phyloP scores from a whole-genome alignment of 2,113 vertebrate species.

The Marmota monax region DNA sequence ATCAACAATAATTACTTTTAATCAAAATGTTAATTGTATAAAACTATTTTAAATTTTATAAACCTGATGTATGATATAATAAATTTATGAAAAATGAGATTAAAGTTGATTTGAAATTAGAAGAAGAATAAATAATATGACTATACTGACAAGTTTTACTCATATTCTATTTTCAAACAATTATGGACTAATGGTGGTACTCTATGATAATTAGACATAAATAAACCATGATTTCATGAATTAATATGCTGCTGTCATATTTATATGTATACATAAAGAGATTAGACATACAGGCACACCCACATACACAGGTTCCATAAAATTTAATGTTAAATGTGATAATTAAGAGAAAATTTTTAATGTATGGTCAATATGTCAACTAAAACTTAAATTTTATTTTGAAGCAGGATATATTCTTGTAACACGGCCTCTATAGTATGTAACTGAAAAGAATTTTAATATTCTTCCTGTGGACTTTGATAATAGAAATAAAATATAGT shows the following conservation, averaged over 20 bases:
- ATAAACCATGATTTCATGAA: background rate
- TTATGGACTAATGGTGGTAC: background rate
- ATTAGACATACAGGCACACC: background rate
- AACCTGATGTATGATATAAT: background rate
- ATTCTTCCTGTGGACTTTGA: background rate
- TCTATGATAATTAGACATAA: background rate
- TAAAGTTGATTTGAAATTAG: conserved; percentile 8
- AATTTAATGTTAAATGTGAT: background rate
- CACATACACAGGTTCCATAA: background rate
- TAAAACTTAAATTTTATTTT: background rate
- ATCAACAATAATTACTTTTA: background rate
- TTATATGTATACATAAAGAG: background rate
- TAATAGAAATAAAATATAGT: background rate
- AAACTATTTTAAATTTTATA: background rate
- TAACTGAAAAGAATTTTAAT: background rate
- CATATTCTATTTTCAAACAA: conserved; percentile 8
- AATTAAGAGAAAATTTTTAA: background rate
- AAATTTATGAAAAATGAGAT: background rate
- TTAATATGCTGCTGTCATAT: background rate
- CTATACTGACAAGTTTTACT: background rate
- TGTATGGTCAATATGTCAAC: background rate
- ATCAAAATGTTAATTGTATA: background rate
- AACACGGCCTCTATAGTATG: background rate
- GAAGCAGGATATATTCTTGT: background rate
- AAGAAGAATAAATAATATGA: background rate